phyloP scores from a whole-genome alignment of 2,797 vertebrate genomes.

The Acanthurus leucopareius region DNA sequence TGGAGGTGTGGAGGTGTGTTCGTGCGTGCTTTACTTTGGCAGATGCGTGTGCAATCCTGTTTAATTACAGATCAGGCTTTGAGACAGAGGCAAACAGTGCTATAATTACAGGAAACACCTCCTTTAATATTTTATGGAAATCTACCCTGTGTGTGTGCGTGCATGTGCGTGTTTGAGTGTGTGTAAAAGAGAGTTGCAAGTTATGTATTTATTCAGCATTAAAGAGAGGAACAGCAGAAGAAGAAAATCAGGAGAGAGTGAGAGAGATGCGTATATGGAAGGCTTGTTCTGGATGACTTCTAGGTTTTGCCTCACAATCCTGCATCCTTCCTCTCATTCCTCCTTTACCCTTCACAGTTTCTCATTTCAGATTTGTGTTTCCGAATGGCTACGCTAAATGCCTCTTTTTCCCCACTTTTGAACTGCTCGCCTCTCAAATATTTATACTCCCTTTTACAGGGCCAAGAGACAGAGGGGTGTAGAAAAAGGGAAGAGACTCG shows the following conservation, averaged over 20 bases:
- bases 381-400: constrained; percentile 76
- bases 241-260: constrained; percentile 37
- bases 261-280: constrained; percentile 14
- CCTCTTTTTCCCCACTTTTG: constrained; percentile 72
- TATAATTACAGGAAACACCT: constrained; percentile 94
- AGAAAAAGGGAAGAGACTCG: constrained; percentile 66
- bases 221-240: constrained; percentile 44
- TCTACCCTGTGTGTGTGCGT: constrained; percentile 75
- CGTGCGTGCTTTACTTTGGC: constrained; percentile 69
- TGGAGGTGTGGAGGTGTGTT: constrained; percentile 59
- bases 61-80: constrained; percentile 92
- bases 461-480: constrained; percentile 65
- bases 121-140: constrained; percentile 96
- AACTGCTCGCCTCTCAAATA: constrained; percentile 81
- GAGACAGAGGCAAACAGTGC: constrained; percentile 90
- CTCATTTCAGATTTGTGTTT: constrained; percentile 79
- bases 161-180: constrained; percentile 45
- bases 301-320: constrained; percentile 36
- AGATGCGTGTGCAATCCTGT: constrained; percentile 88
- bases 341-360: constrained; percentile 64
- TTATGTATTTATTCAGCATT: constrained; percentile 66
- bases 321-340: constrained; percentile 35
- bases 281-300: constrained; percentile 50
- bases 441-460: constrained; percentile 78
- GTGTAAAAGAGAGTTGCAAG: constrained; percentile 45